Base-by-base conservation (phyloP, 2,888 invertebrate genomes). In the Coleophora flavipennella region DNA sequence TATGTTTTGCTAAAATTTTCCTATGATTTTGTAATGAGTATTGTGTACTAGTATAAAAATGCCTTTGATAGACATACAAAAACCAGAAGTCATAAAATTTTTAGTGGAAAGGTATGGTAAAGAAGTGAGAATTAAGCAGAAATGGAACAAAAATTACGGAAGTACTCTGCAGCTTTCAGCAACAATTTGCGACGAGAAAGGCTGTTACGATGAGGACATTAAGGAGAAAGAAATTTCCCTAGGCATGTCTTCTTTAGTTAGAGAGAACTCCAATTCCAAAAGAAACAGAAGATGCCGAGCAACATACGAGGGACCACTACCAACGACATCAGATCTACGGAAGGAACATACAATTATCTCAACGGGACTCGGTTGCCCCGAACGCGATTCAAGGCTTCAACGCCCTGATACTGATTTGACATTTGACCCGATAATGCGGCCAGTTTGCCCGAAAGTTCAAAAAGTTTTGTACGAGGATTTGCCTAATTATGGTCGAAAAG, bases 51-150 rank as follows among this genome's bases (percentile, higher is more conserved):
- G 6, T 20, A 4, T 20, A 20, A 58, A 41, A 40, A 70, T 69
- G 69, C 67, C 68, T 29, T 43, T 55, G 2, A 27, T 57, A 37
- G 70, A 69, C 42, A 59, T 67, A 31, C 66, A 53, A 8, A 65
- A 65, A 27, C 68, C 70, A 1, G 61, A 55, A 20, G 31, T 60
- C 0, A 67, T 69, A 37, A 66, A 62, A 36, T 69, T 68, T 42
- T 57, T 69, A 10, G 33, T 59, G n/a, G 69, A 69, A 40, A 62
- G 26, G 34, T 67, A 68, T 49, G 67, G 69, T 2, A 71, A 63
- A 42, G 63, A 63, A 33, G 49, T 59, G 0, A 46, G 60, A 9
- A 59, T 69, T 31, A 62, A 67, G 3, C 53, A 67, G 57, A 61
- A 55, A 61, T 71, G 70, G 70, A 65, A 62, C 41, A 40, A 36